These are phyloP conservation scores for Rostratula benghalensis DNA, from an alignment of 2,113 vertebrate genomes.

Conservation along the genomic window DNA sequence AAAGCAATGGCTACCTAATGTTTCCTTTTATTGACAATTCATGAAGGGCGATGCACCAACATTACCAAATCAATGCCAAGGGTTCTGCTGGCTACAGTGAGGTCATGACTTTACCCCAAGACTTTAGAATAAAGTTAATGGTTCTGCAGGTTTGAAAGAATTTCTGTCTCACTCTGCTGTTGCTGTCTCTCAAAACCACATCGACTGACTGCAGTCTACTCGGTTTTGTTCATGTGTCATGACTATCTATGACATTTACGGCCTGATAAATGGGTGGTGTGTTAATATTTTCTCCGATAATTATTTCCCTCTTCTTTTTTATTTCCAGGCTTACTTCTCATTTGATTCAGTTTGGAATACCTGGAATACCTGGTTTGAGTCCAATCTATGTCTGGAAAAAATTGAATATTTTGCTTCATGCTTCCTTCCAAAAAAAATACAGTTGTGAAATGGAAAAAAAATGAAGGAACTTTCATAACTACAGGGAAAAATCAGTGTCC, in stretches of 20 bases:
- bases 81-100: not conserved
- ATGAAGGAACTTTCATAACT: not conserved
- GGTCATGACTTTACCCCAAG: not conserved
- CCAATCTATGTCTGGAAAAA: not conserved
- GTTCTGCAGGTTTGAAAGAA: not conserved
- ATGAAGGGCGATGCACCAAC: not conserved
- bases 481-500: not conserved
- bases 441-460: not conserved
- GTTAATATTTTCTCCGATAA: not conserved
- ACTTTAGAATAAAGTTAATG: not conserved
- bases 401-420: not conserved
- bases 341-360: not conserved
- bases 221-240: not conserved
- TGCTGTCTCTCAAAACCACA: not conserved
- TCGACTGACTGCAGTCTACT: not conserved
- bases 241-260: not conserved
- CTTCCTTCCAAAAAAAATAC: not conserved
- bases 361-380: not conserved
- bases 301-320: not conserved
- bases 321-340: not conserved
- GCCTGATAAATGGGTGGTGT: not conserved
- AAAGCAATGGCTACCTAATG: not conserved
- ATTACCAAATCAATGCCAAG: not conserved
- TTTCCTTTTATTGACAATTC: not conserved
- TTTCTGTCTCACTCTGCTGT: not conserved